Conservation (phyloP, 2,797 vertebrate species). For the Hypotaenidia okinawae region DNA sequence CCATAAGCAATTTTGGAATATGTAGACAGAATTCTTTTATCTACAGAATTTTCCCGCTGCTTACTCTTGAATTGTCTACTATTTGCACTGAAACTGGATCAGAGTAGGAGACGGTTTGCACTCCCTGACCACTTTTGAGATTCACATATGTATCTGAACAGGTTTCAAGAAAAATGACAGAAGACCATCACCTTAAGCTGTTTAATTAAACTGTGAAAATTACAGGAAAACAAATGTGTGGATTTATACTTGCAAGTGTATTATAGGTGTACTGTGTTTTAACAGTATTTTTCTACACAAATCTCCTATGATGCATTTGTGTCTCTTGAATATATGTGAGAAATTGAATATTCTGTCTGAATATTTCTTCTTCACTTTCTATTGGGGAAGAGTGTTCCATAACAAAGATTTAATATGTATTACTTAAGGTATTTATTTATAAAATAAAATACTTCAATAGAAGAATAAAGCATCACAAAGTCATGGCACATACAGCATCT, state of each 20-base stretch:
- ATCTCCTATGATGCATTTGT: neutral
- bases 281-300: neutral
- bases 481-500: neutral
- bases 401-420: neutral
- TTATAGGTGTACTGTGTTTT: neutral
- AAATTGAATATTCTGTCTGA: neutral
- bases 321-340: neutral
- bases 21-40: neutral
- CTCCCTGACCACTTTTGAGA: neutral
- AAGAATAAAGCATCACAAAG: neutral
- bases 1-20: neutral
- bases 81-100: neutral
- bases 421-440: neutral
- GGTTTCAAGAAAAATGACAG: neutral
- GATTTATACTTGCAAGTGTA: neutral
- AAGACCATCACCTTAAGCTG: neutral
- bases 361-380: neutral
- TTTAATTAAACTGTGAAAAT: neutral
- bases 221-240: neutral
- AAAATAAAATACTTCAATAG: neutral
- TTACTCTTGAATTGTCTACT: neutral
- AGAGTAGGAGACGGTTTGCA: neutral
- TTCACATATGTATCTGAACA: neutral
- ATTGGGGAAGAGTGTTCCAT: neutral
- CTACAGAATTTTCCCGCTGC: neutral